Percentiles rank a stretch among this genome's conserved stretches.
Evolutionary conservation across 2,797 vertebrate genomes (phyloP).

Genomic region (Hirundo rustica): DNA sequence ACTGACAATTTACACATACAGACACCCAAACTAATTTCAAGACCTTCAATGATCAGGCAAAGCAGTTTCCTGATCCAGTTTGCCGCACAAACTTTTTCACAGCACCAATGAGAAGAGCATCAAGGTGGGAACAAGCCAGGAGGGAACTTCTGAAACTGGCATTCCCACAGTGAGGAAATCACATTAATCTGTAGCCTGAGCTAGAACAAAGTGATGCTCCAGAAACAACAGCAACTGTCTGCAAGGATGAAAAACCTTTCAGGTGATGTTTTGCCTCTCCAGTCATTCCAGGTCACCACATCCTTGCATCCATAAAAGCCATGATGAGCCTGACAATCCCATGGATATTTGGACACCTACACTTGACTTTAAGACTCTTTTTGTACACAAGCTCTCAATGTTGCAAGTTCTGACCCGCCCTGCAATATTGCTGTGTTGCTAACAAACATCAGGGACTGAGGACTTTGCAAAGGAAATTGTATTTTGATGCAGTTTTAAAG

Average conservation of each 20-base stretch:
- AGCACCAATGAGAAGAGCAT: not conserved
- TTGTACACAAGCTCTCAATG: not conserved
- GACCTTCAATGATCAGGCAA: not conserved
- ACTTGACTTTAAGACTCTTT: not conserved
- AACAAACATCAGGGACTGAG: not conserved
- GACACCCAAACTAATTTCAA: not conserved
- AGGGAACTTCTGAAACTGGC: not conserved
- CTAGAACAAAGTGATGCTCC: not conserved
- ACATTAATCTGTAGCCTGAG: not conserved
- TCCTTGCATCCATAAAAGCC: not conserved
- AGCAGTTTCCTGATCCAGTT: not conserved
- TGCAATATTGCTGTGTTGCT: not conserved
- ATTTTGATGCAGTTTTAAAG: not conserved
- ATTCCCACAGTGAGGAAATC: not conserved
- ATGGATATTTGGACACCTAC: accelerated
- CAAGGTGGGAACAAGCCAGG: not conserved
- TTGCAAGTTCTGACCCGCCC: not conserved
- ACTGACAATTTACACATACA: not conserved
- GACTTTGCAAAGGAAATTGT: not conserved
- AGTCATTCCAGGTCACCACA: not conserved
- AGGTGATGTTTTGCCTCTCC: not conserved
- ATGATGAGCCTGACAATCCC: not conserved
- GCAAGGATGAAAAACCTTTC: not conserved
- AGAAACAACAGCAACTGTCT: not conserved
- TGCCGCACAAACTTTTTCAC: not conserved